Evolutionary conservation across 2,888 invertebrate species (phyloP), one percentile per base, ranked within the genome.

Genomic region (Amphiduros pacificus): DNA sequence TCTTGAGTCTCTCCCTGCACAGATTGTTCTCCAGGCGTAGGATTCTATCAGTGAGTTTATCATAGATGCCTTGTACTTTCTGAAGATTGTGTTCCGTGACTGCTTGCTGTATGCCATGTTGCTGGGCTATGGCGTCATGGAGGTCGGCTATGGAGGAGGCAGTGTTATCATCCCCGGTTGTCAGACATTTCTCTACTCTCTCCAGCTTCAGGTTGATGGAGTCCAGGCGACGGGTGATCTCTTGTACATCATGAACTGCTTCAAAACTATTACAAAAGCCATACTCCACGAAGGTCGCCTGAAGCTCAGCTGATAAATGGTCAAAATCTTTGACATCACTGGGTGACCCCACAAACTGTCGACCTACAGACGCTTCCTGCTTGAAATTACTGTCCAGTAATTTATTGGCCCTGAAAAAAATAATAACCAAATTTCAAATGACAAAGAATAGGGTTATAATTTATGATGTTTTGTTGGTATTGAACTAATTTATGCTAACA

Each of bases 281-380:
- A 53, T 65, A 62, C 52, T 67, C 67, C 32, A 52, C n/a, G 28
- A 64, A 65, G 9, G 52, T 48, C 6, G 64, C 53, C 53, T 65
- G 64, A 1, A 67, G 50, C 27, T 67, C 67, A 2, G 67, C 67
- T 9, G 56, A 29, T 14, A 65, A 58, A 27, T 67, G 64, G 24
- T 60, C 62, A 5, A 61, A 41, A 6, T 56, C 53, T 41, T 49
- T 54, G n/a, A 53, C 28, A 6, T 20, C 29, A 20, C 40, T n/a
- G 6, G 44, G 44, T 22, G 44, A 44, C n/a, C 5, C 63, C 24
- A 32, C 50, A 27, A 36, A 53, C 36, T 40, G 28, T 17, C 31
- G 11, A 17, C 27, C 9, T 17, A 29, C 50, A 50, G 20, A 9
- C 6, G 26, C 28, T 27, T 14, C n/a, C n/a, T n/a, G n/a, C n/a